Percentiles rank a stretch among this genome's conserved stretches.
phyloP scores from a whole-genome alignment of 2,797 vertebrate genomes.

The Bryconaethiops microstoma region DNA sequence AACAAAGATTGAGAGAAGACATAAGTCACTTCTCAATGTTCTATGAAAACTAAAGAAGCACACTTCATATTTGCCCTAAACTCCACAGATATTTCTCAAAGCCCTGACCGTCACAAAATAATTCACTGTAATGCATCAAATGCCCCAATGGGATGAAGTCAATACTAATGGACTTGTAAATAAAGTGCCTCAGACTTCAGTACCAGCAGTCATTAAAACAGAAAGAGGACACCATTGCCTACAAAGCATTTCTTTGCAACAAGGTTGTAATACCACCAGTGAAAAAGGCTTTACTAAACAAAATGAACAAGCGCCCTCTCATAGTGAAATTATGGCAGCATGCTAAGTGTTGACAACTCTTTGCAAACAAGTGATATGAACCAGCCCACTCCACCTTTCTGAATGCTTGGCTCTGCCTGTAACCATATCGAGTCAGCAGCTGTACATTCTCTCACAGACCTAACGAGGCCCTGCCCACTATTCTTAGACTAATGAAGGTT shows the following conservation, averaged over 20 bases:
- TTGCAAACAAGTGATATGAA: slow-evolving; percentile 63
- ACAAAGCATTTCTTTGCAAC: neutral
- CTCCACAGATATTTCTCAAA: neutral
- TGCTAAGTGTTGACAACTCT: slow-evolving; percentile 48
- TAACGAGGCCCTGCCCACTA: slow-evolving; percentile 53
- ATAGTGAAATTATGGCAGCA: slow-evolving; percentile 41
- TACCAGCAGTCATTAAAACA: neutral
- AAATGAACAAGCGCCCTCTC: slow-evolving; percentile 14
- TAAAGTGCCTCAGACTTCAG: slow-evolving; percentile 5
- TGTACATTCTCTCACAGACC: slow-evolving; percentile 68
- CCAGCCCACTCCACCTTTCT: slow-evolving; percentile 47
- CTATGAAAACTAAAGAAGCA: neutral
- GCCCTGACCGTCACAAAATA: neutral
- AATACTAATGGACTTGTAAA: neutral
- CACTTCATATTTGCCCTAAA: neutral
- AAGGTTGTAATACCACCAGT: neutral
- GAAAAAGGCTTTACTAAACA: slow-evolving; percentile 4
- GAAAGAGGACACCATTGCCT: neutral
- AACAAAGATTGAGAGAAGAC: too few species aligned
- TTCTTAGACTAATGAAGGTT: slow-evolving; percentile 62
- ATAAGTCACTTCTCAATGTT: neutral
- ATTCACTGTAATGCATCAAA: neutral
- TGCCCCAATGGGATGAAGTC: slow-evolving; percentile 1
- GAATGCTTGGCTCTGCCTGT: slow-evolving; percentile 56
- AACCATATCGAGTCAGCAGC: slow-evolving; percentile 75